Evolutionary conservation across 2,113 vertebrate species (phyloP).

Genomic region (Lontra canadensis): DNA sequence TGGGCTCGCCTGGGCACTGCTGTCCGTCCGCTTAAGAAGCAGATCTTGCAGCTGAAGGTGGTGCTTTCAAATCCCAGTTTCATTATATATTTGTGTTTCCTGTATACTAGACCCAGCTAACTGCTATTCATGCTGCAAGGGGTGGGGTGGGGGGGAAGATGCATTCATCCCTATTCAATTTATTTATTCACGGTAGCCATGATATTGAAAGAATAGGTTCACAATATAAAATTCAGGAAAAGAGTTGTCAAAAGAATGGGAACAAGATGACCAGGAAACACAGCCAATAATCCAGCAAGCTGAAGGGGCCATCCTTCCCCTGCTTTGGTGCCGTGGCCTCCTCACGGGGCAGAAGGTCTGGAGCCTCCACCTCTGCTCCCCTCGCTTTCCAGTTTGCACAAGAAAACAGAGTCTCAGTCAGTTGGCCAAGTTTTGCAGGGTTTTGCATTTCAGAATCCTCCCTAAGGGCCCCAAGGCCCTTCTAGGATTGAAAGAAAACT

Average conservation of each 20-base stretch:
- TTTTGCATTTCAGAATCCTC: background rate
- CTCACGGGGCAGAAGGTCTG: background rate
- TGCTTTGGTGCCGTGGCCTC: background rate
- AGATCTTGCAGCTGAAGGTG: background rate
- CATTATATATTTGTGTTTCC: background rate
- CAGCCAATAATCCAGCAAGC: background rate
- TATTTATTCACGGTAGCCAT: background rate
- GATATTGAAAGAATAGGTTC: background rate
- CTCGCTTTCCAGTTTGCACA: background rate
- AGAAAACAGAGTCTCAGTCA: background rate
- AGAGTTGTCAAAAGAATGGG: background rate
- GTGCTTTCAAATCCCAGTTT: background rate
- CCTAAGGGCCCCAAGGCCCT: background rate
- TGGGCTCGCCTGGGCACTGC: rapidly evolving
- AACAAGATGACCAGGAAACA: background rate
- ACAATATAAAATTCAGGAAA: background rate
- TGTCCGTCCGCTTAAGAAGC: background rate
- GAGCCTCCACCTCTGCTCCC: too few relatives aligned
- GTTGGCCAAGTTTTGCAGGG: background rate
- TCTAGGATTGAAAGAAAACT: background rate
- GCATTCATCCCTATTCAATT: background rate
- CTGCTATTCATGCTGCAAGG: background rate
- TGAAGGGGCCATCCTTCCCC: background rate
- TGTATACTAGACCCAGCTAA: background rate
- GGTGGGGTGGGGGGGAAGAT: rapidly evolving